Evolutionary conservation across 2,888 invertebrate genomes (phyloP).

Genomic region (Gymnoscelis rufifasciata): DNA sequence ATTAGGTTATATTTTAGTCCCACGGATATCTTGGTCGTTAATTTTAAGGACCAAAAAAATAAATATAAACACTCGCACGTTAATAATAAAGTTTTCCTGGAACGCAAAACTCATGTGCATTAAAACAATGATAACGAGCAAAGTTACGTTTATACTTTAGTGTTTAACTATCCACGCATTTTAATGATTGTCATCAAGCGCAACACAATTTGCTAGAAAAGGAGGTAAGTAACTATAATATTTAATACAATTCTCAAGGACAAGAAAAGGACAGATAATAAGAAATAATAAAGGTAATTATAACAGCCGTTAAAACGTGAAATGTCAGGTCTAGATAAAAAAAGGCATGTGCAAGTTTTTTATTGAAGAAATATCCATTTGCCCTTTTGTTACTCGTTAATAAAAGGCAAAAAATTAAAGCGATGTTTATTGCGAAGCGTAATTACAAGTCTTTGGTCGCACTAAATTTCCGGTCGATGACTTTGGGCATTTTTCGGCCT

Average conservation of each 20-base stretch:
- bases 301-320: conserved; percentile 44
- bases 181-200: conserved; percentile 31
- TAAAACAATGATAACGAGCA: conserved; percentile 31
- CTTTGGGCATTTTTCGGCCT: conserved; percentile 38
- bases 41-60: no score
- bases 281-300: conserved; percentile 40
- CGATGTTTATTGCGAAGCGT: conserved; percentile 52
- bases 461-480: conserved; percentile 49
- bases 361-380: not conserved
- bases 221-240: conserved; percentile 25
- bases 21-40: no score
- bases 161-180: conserved; percentile 28
- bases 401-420: conserved; percentile 62
- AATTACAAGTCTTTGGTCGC: conserved; percentile 47
- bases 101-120: conserved; percentile 31
- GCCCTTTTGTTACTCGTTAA: conserved; percentile 32
- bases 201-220: conserved; percentile 27
- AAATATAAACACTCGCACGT: not conserved
- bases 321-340: conserved; percentile 57
- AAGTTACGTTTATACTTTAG: conserved; percentile 27
- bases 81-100: conserved; percentile 1
- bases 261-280: conserved; percentile 37
- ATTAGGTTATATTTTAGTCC: no score
- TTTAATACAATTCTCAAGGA: conserved; percentile 18
- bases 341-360: conserved; percentile 26